phyloP scores from a whole-genome alignment of 2,113 vertebrate genomes.

The Sarotherodon lohbergeri region DNA sequence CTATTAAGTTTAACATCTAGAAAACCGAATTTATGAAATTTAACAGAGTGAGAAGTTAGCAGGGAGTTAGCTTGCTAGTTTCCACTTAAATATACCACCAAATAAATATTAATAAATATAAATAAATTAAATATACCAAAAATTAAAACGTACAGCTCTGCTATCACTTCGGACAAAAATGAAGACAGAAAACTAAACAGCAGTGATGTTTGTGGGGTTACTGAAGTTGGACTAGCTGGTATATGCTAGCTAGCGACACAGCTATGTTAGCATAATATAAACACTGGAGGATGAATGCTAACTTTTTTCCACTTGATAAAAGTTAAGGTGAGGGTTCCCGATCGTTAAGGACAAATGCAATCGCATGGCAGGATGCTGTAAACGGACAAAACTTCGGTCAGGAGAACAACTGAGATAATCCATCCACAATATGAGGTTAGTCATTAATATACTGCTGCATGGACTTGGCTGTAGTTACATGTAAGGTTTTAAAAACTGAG shows the following conservation, averaged over 20 bases:
- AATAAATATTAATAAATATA: too few relatives aligned
- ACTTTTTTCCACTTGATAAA: not conserved
- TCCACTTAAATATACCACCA: too few relatives aligned
- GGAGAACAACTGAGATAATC: not conserved
- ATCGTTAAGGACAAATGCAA: not conserved
- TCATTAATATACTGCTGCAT: not conserved
- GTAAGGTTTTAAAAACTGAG: not conserved
- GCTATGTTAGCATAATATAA: not conserved
- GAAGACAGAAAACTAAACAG: not conserved
- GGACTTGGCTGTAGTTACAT: not conserved
- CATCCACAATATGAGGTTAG: not conserved
- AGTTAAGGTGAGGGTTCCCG: not conserved
- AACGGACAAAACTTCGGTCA: not conserved
- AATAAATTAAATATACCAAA: not conserved
- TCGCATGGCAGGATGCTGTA: accelerated
- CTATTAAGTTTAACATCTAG: not conserved
- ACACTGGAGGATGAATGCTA: not conserved
- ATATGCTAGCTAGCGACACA: not conserved
- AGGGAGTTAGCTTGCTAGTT: not conserved
- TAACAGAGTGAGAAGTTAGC: not conserved
- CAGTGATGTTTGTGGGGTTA: not conserved
- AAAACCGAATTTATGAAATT: not conserved
- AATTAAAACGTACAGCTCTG: not conserved
- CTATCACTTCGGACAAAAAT: not conserved
- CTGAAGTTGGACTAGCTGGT: not conserved